These are phyloP conservation scores for Anagrus nilaparvatae DNA, from an alignment of 1,140 invertebrate genomes.

Conservation along the genomic window DNA sequence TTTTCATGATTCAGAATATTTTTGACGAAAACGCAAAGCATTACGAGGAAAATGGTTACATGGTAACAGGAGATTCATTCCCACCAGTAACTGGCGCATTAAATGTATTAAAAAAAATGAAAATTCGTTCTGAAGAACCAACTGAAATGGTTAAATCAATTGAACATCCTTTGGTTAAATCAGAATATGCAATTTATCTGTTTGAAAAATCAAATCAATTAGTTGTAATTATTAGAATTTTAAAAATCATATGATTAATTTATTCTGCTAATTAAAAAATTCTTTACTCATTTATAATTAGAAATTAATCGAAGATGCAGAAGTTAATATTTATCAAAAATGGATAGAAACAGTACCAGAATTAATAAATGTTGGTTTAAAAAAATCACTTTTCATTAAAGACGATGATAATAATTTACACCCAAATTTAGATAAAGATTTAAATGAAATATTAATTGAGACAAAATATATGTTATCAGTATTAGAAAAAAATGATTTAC, in stretches of 20 bases:
- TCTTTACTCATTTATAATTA: too few species aligned
- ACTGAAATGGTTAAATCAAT: constrained; percentile 33
- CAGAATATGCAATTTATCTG: too few species aligned
- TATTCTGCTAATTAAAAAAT: too few species aligned
- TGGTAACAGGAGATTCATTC: constrained; percentile 54
- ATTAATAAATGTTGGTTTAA: neutral
- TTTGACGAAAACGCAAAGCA: constrained; percentile 32
- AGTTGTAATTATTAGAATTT: too few species aligned
- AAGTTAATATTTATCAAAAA: too few species aligned
- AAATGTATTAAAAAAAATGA: constrained; percentile 59
- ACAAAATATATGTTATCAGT: constrained; percentile 51
- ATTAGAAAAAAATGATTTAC: constrained; percentile 42
- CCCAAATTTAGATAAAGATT: constrained; percentile 5
- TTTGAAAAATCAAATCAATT: too few species aligned
- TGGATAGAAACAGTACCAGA: constrained; percentile 6
- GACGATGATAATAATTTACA: neutral
- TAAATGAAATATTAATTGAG: constrained; percentile 43
- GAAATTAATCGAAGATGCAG: too few species aligned
- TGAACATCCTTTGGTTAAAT: constrained; percentile 7
- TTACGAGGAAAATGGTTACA: constrained; percentile 38
- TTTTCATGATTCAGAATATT: constrained; percentile 24
- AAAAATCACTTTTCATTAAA: constrained; percentile 3
- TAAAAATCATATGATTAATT: too few species aligned
- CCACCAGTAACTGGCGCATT: constrained; percentile 61
- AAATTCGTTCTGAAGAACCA: constrained; percentile 48